Percentiles rank a stretch among this genome's conserved stretches.
Evolutionary conservation across 2,113 vertebrate genomes (phyloP).

Genomic region (Rissa tridactyla): DNA sequence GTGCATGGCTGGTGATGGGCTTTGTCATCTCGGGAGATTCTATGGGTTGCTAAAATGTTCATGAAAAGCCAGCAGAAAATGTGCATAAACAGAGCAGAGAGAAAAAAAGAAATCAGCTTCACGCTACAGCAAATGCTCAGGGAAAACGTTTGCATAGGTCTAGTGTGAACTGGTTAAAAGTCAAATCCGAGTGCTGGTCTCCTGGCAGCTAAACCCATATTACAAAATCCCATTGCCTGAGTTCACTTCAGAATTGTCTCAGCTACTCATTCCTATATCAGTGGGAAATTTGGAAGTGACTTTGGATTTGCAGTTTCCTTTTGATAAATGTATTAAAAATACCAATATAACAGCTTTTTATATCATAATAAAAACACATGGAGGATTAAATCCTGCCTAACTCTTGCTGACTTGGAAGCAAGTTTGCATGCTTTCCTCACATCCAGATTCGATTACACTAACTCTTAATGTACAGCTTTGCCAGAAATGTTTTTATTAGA

Average conservation of each 20-base stretch:
- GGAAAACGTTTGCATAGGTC: conserved; percentile 33
- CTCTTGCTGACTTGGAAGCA: conserved; percentile 73
- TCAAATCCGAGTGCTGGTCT: conserved; percentile 16
- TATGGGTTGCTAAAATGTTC: neutral
- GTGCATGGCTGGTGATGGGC: conserved; percentile 32
- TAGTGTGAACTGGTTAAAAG: conserved; percentile 51
- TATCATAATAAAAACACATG: conserved; percentile 73
- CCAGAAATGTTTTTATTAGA: conserved; percentile 71
- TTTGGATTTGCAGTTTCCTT: conserved; percentile 26
- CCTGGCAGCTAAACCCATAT: conserved; percentile 15
- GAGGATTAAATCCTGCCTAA: conserved; percentile 68
- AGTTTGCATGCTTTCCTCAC: conserved; percentile 68
- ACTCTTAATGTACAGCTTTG: conserved; percentile 44
- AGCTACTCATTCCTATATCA: conserved; percentile 54
- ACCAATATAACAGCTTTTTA: conserved; percentile 64
- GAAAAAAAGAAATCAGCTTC: neutral
- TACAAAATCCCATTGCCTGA: conserved; percentile 34
- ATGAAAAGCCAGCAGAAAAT: neutral
- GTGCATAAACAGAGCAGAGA: neutral
- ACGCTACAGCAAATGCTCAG: neutral
- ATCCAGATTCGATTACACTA: conserved; percentile 72
- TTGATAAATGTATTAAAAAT: conserved; percentile 67
- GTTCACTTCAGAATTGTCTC: conserved; percentile 31
- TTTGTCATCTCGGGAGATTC: conserved; percentile 31
- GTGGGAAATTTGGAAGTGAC: conserved; percentile 53